Base-by-base conservation (phyloP, 1,140 invertebrate species). In the Drosophila insularis region DNA sequence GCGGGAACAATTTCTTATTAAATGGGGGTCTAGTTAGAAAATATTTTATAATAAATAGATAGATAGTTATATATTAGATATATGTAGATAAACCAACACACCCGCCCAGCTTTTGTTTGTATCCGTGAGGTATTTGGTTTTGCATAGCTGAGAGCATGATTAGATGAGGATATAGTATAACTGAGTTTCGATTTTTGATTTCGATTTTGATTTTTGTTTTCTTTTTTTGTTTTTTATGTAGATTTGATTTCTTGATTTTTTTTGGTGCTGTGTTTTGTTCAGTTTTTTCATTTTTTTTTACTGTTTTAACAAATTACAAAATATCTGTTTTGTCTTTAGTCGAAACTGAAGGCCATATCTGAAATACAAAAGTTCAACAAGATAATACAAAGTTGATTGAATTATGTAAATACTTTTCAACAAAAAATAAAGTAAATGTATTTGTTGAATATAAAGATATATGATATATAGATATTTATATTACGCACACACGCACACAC, bases 301-400 rank as follows among this genome's bases (percentile, higher is more conserved):
- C 62, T 58, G 66, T 74, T 77, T 75, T 64, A 70, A 73, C 63
- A 86, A 86, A 87, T 86, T 87, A 86, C 79, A 87, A 86, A 87
- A 81, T 80, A 63, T 86, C 66, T 81, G 75, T 64, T 76, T 63
- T 64, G 14, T 62, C 63, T 62, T 90, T 91, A 91, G 84, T 91
- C 90, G 89, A 91, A 91, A 91, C 87, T 91, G 90, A 91, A 91
- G 87, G 90, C 90, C 90, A 91, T 89, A 91, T 91, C 90, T 91
- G 90, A 91, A 91, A 91, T 80, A 90, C 78, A 91, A 91, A 80
- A 90, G 75, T 81, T 89, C 80, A 68, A 82, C 80, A 68, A 82
- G 75, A 86, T 81, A 87, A 86, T 82, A 86, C 82, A 86, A 70
- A 78, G 80, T 61, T 68, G 56, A 2, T 37, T 64, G 55, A 68